phyloP scores from a whole-genome alignment of 2,113 vertebrate genomes.

The Tychaedon coryphoeus region DNA sequence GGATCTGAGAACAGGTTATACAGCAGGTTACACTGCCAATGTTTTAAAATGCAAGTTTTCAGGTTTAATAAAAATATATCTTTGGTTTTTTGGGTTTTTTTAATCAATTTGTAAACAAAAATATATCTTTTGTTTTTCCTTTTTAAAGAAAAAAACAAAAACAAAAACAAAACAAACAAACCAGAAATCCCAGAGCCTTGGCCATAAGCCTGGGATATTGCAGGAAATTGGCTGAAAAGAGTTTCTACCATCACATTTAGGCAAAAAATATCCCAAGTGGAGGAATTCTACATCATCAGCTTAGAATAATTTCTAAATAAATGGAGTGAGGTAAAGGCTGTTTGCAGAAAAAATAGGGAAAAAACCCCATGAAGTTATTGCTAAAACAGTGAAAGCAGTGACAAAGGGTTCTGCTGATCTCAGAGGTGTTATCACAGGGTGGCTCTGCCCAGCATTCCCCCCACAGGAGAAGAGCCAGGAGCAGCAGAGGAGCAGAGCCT shows the following conservation, averaged over 20 bases:
- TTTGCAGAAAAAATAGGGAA: neutral
- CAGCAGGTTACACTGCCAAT: neutral
- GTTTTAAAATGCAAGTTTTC: neutral
- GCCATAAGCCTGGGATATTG: neutral
- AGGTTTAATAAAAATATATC: neutral
- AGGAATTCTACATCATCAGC: neutral
- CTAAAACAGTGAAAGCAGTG: neutral
- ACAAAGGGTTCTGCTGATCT: neutral
- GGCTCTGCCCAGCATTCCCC: neutral
- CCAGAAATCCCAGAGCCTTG: neutral
- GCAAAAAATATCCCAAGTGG: neutral
- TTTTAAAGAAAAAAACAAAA: neutral
- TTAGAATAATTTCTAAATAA: neutral
- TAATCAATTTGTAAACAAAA: neutral
- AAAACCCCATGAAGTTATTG: neutral
- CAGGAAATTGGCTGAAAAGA: neutral
- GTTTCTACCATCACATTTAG: neutral
- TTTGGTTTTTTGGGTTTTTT: neutral
- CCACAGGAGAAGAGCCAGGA: neutral
- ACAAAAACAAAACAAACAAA: fast-evolving
- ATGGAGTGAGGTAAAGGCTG: neutral
- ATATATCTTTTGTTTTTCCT: neutral
- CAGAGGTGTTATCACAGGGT: neutral
- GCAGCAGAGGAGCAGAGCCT: neutral
- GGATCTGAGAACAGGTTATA: neutral